phyloP scores from a whole-genome alignment of 2,113 vertebrate species.

The Siphamia tubifer region DNA sequence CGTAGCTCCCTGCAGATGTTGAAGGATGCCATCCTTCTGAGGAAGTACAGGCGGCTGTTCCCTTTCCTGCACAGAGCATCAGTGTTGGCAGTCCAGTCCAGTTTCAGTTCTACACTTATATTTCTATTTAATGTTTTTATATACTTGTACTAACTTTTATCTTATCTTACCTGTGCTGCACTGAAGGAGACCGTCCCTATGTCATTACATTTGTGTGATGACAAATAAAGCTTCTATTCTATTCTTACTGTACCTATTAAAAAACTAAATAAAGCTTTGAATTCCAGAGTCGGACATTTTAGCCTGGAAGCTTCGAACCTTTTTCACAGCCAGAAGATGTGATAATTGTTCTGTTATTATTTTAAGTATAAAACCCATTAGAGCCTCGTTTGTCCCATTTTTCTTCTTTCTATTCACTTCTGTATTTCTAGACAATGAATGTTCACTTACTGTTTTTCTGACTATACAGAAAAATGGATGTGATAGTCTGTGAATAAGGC shows the following conservation, averaged over 20 bases:
- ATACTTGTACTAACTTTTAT: too few species aligned
- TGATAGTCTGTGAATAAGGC: background rate
- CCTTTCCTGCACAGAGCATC: too few species aligned
- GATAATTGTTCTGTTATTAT: background rate
- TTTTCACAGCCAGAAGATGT: background rate
- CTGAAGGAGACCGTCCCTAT: too few species aligned
- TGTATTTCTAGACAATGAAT: background rate
- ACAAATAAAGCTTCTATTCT: too few species aligned
- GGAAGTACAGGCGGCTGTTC: too few species aligned
- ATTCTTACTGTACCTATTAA: background rate
- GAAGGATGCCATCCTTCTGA: too few species aligned
- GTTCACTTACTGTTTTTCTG: background rate
- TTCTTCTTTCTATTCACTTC: background rate
- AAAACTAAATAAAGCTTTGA: constrained; percentile 8
- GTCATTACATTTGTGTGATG: too few species aligned
- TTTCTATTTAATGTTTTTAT: too few species aligned
- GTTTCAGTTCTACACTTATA: too few species aligned
- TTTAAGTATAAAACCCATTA: background rate
- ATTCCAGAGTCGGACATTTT: background rate
- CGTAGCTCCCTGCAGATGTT: too few species aligned
- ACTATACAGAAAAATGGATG: background rate
- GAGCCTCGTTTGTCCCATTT: background rate
- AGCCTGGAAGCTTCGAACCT: background rate
- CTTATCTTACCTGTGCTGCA: too few species aligned
- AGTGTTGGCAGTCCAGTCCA: too few species aligned